Conservation (phyloP, 2,888 invertebrate species). For the Nomada ruficornis region DNA sequence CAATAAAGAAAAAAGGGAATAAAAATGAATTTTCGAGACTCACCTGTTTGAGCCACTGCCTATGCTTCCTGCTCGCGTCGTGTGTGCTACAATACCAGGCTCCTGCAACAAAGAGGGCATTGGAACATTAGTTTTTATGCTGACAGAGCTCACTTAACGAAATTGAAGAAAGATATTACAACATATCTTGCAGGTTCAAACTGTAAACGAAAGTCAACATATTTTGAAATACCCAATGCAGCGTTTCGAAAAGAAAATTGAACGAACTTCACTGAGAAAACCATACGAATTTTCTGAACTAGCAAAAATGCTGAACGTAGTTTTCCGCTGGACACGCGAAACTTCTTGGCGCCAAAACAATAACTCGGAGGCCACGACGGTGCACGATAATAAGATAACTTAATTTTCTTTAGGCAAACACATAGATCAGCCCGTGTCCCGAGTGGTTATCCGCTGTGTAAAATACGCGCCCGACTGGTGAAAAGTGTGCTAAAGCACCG, state of each 20-base stretch:
- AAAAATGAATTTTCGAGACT: slow-evolving; percentile 6
- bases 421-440: slow-evolving; percentile 66
- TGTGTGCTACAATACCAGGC: slow-evolving; percentile 7
- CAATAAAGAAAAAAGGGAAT: too few relatives aligned
- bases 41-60: slow-evolving; percentile 49
- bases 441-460: slow-evolving; percentile 41
- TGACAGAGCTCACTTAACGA: background rate
- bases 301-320: background rate
- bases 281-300: background rate
- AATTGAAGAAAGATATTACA: too few relatives aligned
- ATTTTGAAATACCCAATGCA: background rate
- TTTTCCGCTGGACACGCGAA: slow-evolving; percentile 42
- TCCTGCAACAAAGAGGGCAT: slow-evolving; percentile 32
- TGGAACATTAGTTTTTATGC: too few relatives aligned
- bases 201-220: too few relatives aligned
- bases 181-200: too few relatives aligned
- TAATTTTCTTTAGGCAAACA: slow-evolving; percentile 69
- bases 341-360: slow-evolving; percentile 68
- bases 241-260: background rate
- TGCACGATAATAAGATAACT: slow-evolving; percentile 73
- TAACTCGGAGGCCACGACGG: slow-evolving; percentile 31
- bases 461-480: slow-evolving; percentile 69
- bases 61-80: slow-evolving; percentile 19
- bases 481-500: slow-evolving; percentile 56
- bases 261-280: background rate